phyloP scores from a whole-genome alignment of 2,113 vertebrate species.

The Phyllostomus hastatus region DNA sequence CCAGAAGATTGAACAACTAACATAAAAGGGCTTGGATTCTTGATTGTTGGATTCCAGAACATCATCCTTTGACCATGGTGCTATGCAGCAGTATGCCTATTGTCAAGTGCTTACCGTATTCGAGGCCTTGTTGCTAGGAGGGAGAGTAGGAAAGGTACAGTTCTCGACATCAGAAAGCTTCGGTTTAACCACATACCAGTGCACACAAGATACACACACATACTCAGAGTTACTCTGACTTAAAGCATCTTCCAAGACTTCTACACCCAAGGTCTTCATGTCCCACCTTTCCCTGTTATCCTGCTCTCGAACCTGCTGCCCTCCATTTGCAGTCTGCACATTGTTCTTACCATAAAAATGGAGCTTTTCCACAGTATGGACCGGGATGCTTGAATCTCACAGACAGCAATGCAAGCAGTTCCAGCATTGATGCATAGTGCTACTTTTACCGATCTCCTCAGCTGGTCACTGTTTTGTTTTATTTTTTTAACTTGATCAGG shows the following conservation, averaged over 20 bases:
- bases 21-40: not conserved
- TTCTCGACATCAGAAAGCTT: not conserved
- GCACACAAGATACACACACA: not conserved
- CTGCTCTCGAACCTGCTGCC: not conserved
- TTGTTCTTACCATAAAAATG: not conserved
- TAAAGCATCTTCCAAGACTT: not conserved
- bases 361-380: not conserved
- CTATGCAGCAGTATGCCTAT: not conserved
- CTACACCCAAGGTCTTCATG: not conserved
- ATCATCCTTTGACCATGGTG: not conserved
- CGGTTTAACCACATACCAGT: not conserved
- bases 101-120: not conserved
- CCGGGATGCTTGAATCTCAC: not conserved
- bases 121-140: not conserved
- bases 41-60: not conserved
- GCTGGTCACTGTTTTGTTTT: not conserved
- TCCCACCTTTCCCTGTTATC: not conserved
- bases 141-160: not conserved
- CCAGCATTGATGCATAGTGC: not conserved
- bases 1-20: not conserved
- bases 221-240: not conserved
- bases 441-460: not conserved
- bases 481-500: not conserved
- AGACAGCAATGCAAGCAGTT: not conserved
- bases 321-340: not conserved